These are phyloP conservation scores for Gymnosoma rotundatum DNA, from an alignment of 2,888 invertebrate species.

Conservation along the genomic window DNA sequence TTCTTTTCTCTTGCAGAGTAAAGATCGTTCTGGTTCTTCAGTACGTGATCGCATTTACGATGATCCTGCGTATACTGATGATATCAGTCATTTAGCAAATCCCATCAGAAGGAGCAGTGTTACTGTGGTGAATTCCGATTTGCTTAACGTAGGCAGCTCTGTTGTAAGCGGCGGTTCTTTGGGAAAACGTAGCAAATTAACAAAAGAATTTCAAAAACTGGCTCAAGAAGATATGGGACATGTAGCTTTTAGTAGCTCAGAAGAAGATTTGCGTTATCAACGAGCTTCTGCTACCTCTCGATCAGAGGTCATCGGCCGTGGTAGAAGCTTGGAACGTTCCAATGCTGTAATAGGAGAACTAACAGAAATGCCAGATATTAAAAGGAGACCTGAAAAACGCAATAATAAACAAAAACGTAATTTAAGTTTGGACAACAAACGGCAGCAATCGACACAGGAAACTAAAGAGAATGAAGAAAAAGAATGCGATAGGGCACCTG, in stretches of 20 bases:
- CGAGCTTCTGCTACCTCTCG: slow-evolving; percentile 69
- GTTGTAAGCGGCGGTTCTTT: slow-evolving; percentile 73
- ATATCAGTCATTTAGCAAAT: slow-evolving; percentile 82
- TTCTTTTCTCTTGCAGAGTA: slow-evolving; percentile 74
- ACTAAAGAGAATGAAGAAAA: slow-evolving; percentile 61
- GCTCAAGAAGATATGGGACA: slow-evolving; percentile 74
- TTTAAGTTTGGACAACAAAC: slow-evolving; percentile 77
- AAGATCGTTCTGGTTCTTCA: slow-evolving; percentile 79
- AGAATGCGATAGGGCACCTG: slow-evolving; percentile 59
- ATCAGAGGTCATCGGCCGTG: slow-evolving; percentile 73
- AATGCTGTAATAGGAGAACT: slow-evolving; percentile 71
- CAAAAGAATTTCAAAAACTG: slow-evolving; percentile 77
- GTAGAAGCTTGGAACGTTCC: slow-evolving; percentile 77
- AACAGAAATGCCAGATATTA: slow-evolving; percentile 74
- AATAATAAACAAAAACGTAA: slow-evolving; percentile 80
- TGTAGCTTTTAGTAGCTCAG: slow-evolving; percentile 76
- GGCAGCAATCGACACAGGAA: slow-evolving; percentile 65
- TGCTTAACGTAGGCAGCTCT: slow-evolving; percentile 56
- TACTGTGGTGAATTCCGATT: slow-evolving; percentile 72
- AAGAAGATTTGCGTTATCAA: slow-evolving; percentile 74
- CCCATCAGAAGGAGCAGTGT: slow-evolving; percentile 78
- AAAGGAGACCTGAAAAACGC: slow-evolving; percentile 70
- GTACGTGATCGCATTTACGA: slow-evolving; percentile 82
- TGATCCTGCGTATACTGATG: slow-evolving; percentile 82
- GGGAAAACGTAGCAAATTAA: slow-evolving; percentile 77